phyloP scores from a whole-genome alignment of 92 coral and sea anemone species.

The Phymanthus crucifer region DNA sequence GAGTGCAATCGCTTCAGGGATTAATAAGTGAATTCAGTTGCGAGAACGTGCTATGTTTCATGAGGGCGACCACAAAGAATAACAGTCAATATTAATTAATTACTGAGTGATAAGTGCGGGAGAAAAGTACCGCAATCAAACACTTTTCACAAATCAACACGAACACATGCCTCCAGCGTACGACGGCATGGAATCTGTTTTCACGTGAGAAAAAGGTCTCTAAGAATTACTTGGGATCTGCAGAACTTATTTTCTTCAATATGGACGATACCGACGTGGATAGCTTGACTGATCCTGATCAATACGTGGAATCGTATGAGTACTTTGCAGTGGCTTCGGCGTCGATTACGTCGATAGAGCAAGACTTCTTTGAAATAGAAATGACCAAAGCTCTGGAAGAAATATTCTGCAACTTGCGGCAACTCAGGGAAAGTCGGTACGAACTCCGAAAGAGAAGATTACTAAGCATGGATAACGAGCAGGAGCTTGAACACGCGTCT shows the following conservation, averaged over 20 bases:
- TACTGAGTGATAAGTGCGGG: conserved; percentile 2
- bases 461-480: not conserved
- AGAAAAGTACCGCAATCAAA: not conserved
- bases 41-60: not conserved
- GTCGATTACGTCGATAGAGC: not conserved
- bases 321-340: not conserved
- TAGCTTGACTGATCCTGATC: not conserved
- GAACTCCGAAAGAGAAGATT: not conserved
- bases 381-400: conserved; percentile 41
- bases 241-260: not conserved
- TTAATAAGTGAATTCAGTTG: not conserved
- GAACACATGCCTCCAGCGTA: not conserved
- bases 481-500: too few relatives aligned
- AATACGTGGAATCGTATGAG: not conserved
- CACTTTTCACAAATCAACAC: not conserved
- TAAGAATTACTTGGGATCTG: not conserved
- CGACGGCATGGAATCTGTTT: not conserved
- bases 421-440: conserved; percentile 35
- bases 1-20: conserved; percentile 10
- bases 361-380: conserved; percentile 34
- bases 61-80: not conserved
- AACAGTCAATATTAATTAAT: not conserved
- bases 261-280: not conserved
- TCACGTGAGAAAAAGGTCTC: not conserved
- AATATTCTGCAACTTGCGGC: conserved; percentile 48